Base-by-base conservation (phyloP, 2,113 vertebrate species). In the Orycteropus afer region DNA sequence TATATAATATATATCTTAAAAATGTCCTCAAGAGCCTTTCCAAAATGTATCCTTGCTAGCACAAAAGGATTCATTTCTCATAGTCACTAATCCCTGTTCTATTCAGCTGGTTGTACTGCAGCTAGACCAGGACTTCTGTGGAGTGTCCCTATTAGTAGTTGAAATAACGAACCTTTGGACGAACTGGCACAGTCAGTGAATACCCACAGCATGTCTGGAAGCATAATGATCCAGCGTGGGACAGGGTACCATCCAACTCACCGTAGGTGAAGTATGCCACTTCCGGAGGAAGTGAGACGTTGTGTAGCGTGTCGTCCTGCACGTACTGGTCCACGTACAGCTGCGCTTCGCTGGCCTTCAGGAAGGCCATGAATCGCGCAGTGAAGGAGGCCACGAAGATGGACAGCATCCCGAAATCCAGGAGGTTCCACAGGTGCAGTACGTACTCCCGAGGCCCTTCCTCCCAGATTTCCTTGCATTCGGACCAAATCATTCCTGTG, bases 341-440 rank as follows among this genome's bases (percentile, higher is more conserved):
- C 97, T 99, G 99, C 85, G 99, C 99, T 98, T 99, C 99, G 5
- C 99, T 98, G 0, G 99, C 99, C 95, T 99, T 99, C 73, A 99
- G 99, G 95, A 99, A 99, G 42, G 99, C 99, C 99, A 99, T 99
- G 97, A 99, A 99, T 81, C 99, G 99, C 29, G 99, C 99, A 0
- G 99, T 99, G 98, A 99, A 99, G 0, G 99, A 99, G 0, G 99
- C 99, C 97, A 99, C 99, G 0, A 99, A 99, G 98, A 99, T 99
- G 95, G 99, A 99, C 91, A 99, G 97, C 99, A 99, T 99, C 80
- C 99, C 99, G 0, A 99, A 99, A 91, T 99, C 99, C 96, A 99
- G 98, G 67, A 99, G 98, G 79, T 99, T 99, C 99, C 99, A 99
- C 69, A 99, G 98, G 92, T 99, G 99, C 98, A 99, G 97, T 93